phyloP scores from a whole-genome alignment of 2,113 vertebrate genomes.

The Microtus richardsoni region DNA sequence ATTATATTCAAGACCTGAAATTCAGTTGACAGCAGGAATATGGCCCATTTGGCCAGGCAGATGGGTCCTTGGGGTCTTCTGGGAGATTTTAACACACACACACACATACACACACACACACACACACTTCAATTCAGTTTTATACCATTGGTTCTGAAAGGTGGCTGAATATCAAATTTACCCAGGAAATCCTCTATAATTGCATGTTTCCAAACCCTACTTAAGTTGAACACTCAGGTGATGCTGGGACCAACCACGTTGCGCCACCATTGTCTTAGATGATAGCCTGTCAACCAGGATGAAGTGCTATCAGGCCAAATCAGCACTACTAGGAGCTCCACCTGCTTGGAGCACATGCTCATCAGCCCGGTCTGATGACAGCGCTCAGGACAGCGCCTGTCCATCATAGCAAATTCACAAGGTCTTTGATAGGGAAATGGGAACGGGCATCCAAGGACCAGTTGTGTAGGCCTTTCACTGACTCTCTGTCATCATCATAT shows the following conservation, averaged over 20 bases:
- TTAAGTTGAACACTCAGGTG: background rate
- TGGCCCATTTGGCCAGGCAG: background rate
- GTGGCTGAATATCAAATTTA: background rate
- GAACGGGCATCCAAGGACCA: background rate
- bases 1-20: background rate
- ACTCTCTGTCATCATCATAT: background rate
- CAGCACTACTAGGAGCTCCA: background rate
- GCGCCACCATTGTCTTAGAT: background rate
- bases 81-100: background rate
- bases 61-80: background rate
- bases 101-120: background rate
- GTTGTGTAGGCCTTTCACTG: background rate
- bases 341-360: background rate
- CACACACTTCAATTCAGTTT: background rate
- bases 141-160: background rate
- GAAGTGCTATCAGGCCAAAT: background rate
- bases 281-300: background rate
- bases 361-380: background rate
- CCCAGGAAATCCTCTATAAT: background rate
- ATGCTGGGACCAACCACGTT: background rate
- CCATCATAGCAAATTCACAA: background rate
- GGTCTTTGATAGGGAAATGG: background rate
- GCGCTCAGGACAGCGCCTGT: background rate
- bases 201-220: background rate
- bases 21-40: background rate